Evolutionary conservation across 2,113 vertebrate species (phyloP).

Genomic region (Solenodon paradoxus): DNA sequence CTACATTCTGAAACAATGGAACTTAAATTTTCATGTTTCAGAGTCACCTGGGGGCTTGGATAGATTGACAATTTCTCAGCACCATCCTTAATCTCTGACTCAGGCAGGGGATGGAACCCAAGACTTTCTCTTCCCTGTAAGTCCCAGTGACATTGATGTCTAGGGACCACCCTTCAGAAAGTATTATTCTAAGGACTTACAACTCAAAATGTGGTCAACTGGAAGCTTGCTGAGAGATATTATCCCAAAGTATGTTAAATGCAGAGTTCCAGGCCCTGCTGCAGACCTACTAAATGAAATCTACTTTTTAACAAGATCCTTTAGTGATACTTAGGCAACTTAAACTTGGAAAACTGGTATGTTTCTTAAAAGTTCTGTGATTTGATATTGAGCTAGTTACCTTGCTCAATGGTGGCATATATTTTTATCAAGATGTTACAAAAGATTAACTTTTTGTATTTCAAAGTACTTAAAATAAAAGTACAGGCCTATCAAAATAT

Average conservation of each 20-base stretch:
- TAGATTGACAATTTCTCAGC: background rate
- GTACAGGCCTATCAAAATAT: background rate
- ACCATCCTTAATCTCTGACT: background rate
- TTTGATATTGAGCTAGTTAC: background rate
- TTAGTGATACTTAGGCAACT: background rate
- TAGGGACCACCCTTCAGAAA: background rate
- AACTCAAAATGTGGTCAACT: background rate
- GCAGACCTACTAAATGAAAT: background rate
- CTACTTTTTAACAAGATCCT: background rate
- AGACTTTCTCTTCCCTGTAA: no score
- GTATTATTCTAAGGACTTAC: background rate
- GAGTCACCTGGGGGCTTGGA: background rate
- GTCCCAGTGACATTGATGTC: no score
- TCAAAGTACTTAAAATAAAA: slow-evolving; percentile 10
- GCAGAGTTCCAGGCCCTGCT: background rate
- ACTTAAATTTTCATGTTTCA: background rate
- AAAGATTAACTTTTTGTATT: background rate
- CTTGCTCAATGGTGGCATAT: background rate
- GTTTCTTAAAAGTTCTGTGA: background rate
- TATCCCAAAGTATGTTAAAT: background rate
- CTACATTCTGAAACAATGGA: background rate
- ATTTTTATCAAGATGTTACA: background rate
- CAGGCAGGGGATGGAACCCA: background rate
- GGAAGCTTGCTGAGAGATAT: background rate
- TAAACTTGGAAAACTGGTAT: background rate